Percentiles rank a stretch among this genome's conserved stretches.
phyloP scores from a whole-genome alignment of 2,888 invertebrate genomes.

The Drosophila kuntzei region DNA sequence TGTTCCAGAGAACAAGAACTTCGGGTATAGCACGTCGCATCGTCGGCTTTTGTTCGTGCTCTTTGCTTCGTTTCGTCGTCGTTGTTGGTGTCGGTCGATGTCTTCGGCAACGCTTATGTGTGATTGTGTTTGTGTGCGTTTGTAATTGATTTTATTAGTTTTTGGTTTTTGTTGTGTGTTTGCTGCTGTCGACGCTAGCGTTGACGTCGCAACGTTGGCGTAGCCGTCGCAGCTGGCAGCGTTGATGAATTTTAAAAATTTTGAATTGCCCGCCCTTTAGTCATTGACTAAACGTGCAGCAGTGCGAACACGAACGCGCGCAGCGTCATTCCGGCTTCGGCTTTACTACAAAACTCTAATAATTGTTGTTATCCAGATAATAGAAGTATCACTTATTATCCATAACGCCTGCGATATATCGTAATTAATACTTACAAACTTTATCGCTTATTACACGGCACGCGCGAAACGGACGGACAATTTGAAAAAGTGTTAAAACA shows the following conservation, averaged over 20 bases:
- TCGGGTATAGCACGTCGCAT: conserved; percentile 56
- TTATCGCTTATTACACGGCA: conserved; percentile 62
- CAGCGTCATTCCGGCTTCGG: conserved; percentile 66
- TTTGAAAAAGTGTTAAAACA: conserved; percentile 43
- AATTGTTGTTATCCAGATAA: conserved; percentile 12
- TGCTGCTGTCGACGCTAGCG: conserved; percentile 67
- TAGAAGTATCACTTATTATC: conserved; percentile 5
- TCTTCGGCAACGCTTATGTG: conserved; percentile 48
- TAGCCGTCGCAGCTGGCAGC: conserved; percentile 52
- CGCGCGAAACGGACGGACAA: conserved; percentile 58
- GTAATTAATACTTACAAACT: conserved; percentile 34
- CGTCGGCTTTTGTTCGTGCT: conserved; percentile 61
- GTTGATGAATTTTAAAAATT: conserved; percentile 83
- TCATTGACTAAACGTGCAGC: conserved; percentile 84
- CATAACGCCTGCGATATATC: conserved; percentile 24
- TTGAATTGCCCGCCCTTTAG: conserved; percentile 85
- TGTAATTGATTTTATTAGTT: conserved; percentile 85
- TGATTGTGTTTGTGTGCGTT: conserved; percentile 69
- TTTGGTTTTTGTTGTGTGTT: conserved; percentile 81
- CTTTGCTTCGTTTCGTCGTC: conserved; percentile 46
- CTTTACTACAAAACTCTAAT: conserved; percentile 24
- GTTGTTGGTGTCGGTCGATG: conserved; percentile 24
- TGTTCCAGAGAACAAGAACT: conserved; percentile 61
- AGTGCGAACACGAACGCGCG: conserved; percentile 80
- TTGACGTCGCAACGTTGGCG: conserved; percentile 47